Conservation (phyloP, 2,113 vertebrate genomes). For the Puffinus mauretanicus region DNA sequence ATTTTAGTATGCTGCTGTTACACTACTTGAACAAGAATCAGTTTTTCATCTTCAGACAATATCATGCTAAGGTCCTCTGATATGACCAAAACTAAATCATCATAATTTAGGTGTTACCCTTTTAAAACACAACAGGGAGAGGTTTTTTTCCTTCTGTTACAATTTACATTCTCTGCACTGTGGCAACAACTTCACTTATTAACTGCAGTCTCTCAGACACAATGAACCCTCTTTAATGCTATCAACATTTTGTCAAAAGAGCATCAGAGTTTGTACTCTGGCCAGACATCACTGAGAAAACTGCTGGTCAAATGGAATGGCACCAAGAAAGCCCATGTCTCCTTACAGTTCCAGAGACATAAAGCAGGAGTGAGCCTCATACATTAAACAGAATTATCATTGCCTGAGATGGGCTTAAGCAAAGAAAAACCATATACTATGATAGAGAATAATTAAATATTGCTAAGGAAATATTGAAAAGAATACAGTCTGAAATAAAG, state of each 20-base stretch:
- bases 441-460: neutral
- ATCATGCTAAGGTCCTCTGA: neutral
- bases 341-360: neutral
- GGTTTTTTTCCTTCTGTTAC: neutral
- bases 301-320: neutral
- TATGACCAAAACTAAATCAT: neutral
- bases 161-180: neutral
- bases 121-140: neutral
- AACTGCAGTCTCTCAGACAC: neutral
- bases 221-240: neutral
- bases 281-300: neutral
- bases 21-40: neutral
- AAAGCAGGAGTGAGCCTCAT: accelerated
- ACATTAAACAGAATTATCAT: neutral
- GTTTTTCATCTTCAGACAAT: neutral
- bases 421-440: neutral
- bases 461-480: neutral
- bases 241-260: neutral
- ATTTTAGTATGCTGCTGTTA: neutral
- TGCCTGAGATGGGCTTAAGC: neutral
- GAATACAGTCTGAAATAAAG: neutral
- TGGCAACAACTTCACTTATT: neutral
- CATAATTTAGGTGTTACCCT: neutral
- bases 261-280: neutral
- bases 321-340: neutral